These are phyloP conservation scores for Myxocyprinus asiaticus DNA, from an alignment of 2,113 vertebrate genomes.

Conservation along the genomic window DNA sequence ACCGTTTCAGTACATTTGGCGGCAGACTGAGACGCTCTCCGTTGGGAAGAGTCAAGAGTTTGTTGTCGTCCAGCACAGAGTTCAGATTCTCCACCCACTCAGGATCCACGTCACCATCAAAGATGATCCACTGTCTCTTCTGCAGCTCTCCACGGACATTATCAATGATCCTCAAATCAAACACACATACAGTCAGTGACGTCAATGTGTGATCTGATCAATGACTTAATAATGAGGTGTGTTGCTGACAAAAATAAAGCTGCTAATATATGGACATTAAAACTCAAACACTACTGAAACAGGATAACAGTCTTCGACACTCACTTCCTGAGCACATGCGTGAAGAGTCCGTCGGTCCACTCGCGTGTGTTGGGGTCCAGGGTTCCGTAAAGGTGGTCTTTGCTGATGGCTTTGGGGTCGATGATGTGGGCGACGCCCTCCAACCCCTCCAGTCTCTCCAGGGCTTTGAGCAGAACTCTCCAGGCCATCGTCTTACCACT, in stretches of 20 bases:
- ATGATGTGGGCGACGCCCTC: conserved; percentile 98
- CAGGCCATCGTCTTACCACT: conserved; percentile 97
- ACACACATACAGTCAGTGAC: neutral
- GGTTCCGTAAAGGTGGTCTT: conserved; percentile 97
- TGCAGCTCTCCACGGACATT: conserved; percentile 96
- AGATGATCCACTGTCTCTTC: conserved; percentile 98
- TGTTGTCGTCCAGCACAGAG: conserved; percentile 98
- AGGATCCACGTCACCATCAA: conserved; percentile 96
- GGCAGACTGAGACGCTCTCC: conserved; percentile 98
- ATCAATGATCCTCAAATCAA: conserved; percentile 87
- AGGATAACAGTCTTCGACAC: conserved; percentile 53
- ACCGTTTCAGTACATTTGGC: conserved; percentile 83
- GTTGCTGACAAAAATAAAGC: too few relatives aligned
- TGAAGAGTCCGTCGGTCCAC: conserved; percentile 98
- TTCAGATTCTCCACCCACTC: conserved; percentile 99
- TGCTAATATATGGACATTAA: neutral
- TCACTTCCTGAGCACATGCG: conserved; percentile 95
- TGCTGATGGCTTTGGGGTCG: conserved; percentile 98
- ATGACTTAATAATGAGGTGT: too few relatives aligned
- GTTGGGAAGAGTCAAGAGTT: conserved; percentile 93
- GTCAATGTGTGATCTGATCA: too few relatives aligned
- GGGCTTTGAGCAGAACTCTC: conserved; percentile 93
- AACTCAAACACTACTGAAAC: too few relatives aligned
- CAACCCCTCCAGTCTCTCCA: conserved; percentile 91
- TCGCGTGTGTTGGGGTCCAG: conserved; percentile 98